Percentiles rank a stretch among this genome's conserved stretches.
Conservation (phyloP, 1,140 invertebrate genomes). For the Heliconius himera region DNA sequence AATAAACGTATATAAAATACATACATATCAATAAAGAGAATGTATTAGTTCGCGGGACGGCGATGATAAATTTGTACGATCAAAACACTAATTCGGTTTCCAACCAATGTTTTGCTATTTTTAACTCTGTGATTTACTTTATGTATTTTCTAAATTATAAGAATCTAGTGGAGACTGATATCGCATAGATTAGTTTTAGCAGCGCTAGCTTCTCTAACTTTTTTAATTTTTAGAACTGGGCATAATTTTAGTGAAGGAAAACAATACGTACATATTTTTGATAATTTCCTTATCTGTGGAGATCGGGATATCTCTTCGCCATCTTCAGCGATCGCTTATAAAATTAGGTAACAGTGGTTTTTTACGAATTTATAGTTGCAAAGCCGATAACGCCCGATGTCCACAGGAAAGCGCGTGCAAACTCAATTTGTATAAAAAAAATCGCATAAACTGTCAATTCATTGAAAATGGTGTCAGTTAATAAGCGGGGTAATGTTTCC, state of each 20-base stretch:
- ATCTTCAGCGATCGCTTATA: constrained; percentile 22
- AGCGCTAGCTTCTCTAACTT: constrained; percentile 78
- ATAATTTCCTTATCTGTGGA: constrained; percentile 72
- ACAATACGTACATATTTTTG: constrained; percentile 73
- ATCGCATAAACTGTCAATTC: constrained; percentile 75
- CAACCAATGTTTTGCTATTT: constrained; percentile 77
- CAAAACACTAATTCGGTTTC: constrained; percentile 65
- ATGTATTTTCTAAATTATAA: constrained; percentile 81
- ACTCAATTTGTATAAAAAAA: constrained; percentile 54
- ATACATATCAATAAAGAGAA: constrained; percentile 78
- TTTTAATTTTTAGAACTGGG: constrained; percentile 76
- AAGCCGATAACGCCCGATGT: constrained; percentile 45
- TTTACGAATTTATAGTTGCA: constrained; percentile 37
- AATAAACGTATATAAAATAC: constrained; percentile 68
- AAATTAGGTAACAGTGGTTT: constrained; percentile 23
- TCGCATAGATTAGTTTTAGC: constrained; percentile 81
- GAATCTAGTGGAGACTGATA: constrained; percentile 81
- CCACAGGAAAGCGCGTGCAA: constrained; percentile 57
- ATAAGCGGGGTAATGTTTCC: constrained; percentile 61
- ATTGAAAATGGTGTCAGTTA: constrained; percentile 76
- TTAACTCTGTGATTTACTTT: constrained; percentile 80
- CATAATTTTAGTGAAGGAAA: constrained; percentile 66
- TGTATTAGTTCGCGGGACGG: constrained; percentile 69
- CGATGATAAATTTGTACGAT: constrained; percentile 60
- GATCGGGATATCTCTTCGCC: constrained; percentile 44